Conservation (phyloP, 2,888 invertebrate genomes). For the Dynastes hyllus region DNA sequence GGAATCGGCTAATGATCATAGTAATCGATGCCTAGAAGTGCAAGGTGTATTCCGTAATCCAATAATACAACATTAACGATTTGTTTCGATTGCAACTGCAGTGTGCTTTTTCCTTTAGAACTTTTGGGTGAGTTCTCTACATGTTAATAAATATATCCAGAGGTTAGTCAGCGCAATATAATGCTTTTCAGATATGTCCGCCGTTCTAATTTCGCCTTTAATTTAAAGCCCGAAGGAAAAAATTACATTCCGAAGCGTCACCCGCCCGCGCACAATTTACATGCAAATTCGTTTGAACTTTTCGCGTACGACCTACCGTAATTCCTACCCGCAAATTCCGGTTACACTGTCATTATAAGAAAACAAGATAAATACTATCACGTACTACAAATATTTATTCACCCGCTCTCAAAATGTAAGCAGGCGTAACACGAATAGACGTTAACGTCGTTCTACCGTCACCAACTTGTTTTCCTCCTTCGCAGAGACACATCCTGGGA, state of each 20-base stretch:
- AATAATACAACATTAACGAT: too few species aligned
- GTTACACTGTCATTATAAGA: slow-evolving; percentile 34
- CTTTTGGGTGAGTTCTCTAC: too few species aligned
- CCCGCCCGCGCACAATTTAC: slow-evolving; percentile 21
- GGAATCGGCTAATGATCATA: too few species aligned
- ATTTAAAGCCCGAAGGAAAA: slow-evolving; percentile 12
- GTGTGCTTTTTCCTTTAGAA: too few species aligned
- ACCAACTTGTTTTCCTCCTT: neutral
- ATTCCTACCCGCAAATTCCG: slow-evolving; percentile 20
- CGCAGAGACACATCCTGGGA: neutral
- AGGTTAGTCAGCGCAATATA: too few species aligned
- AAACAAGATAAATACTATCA: slow-evolving; percentile 46
- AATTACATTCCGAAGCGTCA: slow-evolving; percentile 11
- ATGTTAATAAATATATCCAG: too few species aligned
- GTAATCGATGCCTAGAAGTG: too few species aligned
- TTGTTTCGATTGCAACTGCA: too few species aligned
- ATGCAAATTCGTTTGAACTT: slow-evolving; percentile 38
- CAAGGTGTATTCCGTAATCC: too few species aligned
- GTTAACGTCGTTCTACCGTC: slow-evolving; percentile 8
- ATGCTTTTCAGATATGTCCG: neutral
- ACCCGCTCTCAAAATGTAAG: slow-evolving; percentile 13
- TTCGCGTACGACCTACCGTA: neutral
- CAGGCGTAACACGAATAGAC: slow-evolving; percentile 14
- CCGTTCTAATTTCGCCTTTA: slow-evolving; percentile 20
- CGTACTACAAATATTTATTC: slow-evolving; percentile 43